Conservation (phyloP, 2,888 invertebrate genomes). For the Eueremaeus valkanovi region DNA sequence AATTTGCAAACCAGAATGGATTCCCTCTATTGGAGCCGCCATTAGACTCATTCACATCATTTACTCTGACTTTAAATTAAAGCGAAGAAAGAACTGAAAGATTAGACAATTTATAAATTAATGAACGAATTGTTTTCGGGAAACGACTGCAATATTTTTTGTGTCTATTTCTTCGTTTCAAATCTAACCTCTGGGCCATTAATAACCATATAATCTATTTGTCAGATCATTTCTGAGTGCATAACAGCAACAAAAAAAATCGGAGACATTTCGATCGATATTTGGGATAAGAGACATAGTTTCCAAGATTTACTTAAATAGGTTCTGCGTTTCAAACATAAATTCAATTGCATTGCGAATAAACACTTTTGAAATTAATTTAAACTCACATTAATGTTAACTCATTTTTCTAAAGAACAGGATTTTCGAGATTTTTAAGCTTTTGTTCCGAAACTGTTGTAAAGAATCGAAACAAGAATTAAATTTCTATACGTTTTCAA, state of each 20-base stretch:
- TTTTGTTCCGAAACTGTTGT: not conserved
- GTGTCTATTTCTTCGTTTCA: not conserved
- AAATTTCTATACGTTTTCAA: not conserved
- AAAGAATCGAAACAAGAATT: not conserved
- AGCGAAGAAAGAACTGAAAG: not conserved
- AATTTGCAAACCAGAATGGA: too few species aligned
- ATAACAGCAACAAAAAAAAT: not conserved
- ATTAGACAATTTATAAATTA: not conserved
- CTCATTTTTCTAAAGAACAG: not conserved
- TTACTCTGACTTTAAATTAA: slow-evolving; percentile 3
- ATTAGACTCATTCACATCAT: too few species aligned
- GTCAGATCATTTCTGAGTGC: not conserved
- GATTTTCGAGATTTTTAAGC: too few species aligned
- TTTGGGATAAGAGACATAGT: not conserved
- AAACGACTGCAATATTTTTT: not conserved
- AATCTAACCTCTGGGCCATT: slow-evolving; percentile 2
- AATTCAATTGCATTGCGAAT: not conserved
- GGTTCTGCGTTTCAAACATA: not conserved
- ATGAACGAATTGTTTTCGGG: not conserved
- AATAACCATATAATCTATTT: not conserved
- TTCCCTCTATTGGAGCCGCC: too few species aligned
- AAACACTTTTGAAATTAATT: too few species aligned
- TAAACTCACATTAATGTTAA: not conserved
- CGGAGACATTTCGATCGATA: not conserved
- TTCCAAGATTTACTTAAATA: not conserved